These are phyloP conservation scores for Diprion similis DNA, from an alignment of 1,140 invertebrate genomes.

Conservation along the genomic window DNA sequence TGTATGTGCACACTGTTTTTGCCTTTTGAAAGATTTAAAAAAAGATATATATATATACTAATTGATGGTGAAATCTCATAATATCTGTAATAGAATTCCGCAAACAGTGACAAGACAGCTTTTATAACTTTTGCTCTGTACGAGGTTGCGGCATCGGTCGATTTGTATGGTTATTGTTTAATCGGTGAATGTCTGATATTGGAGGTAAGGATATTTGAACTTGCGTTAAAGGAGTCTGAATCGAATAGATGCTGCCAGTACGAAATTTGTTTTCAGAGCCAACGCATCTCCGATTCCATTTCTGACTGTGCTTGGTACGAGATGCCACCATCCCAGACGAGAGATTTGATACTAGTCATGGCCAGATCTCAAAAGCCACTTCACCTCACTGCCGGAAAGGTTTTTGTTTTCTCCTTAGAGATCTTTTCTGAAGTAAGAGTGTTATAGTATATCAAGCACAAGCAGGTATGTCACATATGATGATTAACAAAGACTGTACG, in stretches of 20 bases:
- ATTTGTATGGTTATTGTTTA: neutral
- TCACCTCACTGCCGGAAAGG: conserved; percentile 11
- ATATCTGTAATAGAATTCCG: neutral
- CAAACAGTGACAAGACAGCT: neutral
- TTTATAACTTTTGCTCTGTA: neutral
- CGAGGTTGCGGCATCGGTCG: neutral
- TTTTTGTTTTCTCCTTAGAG: conserved; percentile 14
- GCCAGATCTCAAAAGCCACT: conserved; percentile 13
- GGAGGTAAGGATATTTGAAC: neutral
- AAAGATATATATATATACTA: too few relatives aligned
- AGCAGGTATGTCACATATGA: too few relatives aligned
- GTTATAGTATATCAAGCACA: too few relatives aligned
- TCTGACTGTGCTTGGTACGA: conserved; percentile 21
- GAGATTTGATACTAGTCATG: conserved; percentile 22
- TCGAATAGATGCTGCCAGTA: neutral
- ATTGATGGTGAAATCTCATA: neutral
- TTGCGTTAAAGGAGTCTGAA: neutral
- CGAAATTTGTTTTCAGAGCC: neutral
- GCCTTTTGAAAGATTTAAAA: too few relatives aligned
- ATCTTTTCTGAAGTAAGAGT: conserved; percentile 12
- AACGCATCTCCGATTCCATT: neutral
- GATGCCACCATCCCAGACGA: conserved; percentile 9
- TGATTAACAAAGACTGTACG: too few relatives aligned
- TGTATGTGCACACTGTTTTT: neutral
- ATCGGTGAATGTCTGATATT: neutral